Conservation (phyloP, 2,113 vertebrate genomes). For the Coryphaenoides rupestris region DNA sequence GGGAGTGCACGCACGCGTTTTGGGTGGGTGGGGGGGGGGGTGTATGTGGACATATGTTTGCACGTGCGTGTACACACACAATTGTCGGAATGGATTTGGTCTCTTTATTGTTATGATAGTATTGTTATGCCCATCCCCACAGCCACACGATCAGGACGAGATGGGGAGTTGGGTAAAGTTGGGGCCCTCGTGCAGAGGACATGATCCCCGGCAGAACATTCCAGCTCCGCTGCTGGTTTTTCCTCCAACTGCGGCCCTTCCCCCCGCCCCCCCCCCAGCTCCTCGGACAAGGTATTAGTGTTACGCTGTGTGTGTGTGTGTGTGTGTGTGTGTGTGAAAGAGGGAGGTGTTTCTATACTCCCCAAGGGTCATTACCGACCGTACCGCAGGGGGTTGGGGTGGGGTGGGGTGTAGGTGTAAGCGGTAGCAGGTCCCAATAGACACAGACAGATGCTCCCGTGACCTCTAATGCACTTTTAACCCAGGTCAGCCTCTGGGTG, state of each 20-base stretch:
- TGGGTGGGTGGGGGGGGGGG: constrained; percentile 21
- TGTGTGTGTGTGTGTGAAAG: constrained; percentile 13
- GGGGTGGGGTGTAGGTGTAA: too few species aligned
- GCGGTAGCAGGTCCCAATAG: not conserved
- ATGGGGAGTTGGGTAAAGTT: too few species aligned
- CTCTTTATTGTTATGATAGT: too few species aligned
- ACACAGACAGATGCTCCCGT: constrained; percentile 27
- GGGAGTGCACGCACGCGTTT: constrained; percentile 20
- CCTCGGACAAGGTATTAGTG: constrained; percentile 44
- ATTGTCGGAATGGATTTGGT: constrained; percentile 4
- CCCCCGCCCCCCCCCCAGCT: constrained; percentile 41
- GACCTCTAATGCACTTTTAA: constrained; percentile 66
- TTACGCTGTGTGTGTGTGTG: constrained; percentile 28
- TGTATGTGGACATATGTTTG: too few species aligned
- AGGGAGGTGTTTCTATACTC: constrained; percentile 41
- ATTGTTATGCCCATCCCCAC: too few species aligned
- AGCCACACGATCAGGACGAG: too few species aligned
- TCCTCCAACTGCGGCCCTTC: constrained; percentile 57
- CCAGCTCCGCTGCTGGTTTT: constrained; percentile 67
- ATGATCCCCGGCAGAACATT: constrained; percentile 17
- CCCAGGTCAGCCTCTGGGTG: constrained; percentile 24
- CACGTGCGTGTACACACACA: too few species aligned
- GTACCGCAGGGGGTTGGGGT: constrained; percentile 30
- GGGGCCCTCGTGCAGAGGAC: too few species aligned
- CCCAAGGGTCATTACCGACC: constrained; percentile 55